A percentile compares a stretch with the other conserved stretches of the same genome.
These are phyloP conservation scores for Nicator chloris DNA, from an alignment of 2,113 vertebrate genomes.

Conservation along the genomic window DNA sequence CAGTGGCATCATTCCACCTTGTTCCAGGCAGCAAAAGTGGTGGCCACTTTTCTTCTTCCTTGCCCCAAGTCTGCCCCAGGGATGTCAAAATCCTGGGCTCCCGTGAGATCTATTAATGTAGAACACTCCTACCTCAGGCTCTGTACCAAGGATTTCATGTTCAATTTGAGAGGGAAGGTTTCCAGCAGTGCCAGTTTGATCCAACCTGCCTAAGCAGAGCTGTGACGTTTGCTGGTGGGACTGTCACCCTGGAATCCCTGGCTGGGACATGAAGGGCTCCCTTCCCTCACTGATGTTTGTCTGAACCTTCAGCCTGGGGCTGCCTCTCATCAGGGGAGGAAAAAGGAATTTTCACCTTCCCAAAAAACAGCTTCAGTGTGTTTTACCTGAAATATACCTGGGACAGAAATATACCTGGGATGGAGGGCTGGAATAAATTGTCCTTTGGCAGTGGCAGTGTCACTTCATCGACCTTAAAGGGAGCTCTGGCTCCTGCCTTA, in stretches of 20 bases:
- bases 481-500: neutral
- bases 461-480: neutral
- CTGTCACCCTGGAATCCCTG: neutral
- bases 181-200: neutral
- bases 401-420: rapidly evolving
- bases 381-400: neutral
- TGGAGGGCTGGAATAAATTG: neutral
- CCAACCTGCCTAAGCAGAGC: neutral
- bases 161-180: neutral
- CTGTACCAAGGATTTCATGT: neutral
- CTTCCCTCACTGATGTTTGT: too few species aligned
- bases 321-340: neutral
- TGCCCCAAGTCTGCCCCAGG: neutral
- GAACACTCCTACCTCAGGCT: neutral
- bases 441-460: neutral
- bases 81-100: neutral
- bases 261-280: neutral
- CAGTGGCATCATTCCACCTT: neutral
- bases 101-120: neutral
- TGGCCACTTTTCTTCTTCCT: slow-evolving; percentile 1
- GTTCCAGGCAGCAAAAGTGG: neutral
- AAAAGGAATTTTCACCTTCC: neutral
- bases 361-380: too few species aligned
- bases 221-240: neutral
- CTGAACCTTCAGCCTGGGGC: neutral